Conservation (phyloP, 2,113 vertebrate genomes). For the Actenoides hombroni region DNA sequence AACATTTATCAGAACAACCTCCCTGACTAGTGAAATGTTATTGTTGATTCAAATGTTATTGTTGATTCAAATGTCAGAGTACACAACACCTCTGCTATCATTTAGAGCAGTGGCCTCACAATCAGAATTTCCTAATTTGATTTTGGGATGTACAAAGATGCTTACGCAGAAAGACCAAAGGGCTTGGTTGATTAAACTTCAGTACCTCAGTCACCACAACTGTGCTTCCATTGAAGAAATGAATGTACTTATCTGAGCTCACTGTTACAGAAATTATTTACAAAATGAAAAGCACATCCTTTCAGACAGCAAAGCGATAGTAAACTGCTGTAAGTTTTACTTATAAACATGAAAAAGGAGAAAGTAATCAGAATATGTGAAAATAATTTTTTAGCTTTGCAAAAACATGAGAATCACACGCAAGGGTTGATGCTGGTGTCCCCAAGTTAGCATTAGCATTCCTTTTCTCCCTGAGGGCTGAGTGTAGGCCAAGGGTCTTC, state of each 20-base stretch:
- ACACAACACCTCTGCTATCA: not conserved
- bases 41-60: fast-evolving
- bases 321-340: not conserved
- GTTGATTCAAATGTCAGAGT: not conserved
- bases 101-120: not conserved
- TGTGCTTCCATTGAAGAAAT: not conserved
- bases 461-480: not conserved
- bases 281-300: not conserved
- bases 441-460: not conserved
- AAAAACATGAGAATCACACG: not conserved
- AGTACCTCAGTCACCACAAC: too few relatives aligned
- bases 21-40: fast-evolving
- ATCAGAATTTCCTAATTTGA: not conserved
- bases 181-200: fast-evolving
- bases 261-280: not conserved
- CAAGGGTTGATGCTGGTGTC: not conserved
- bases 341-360: not conserved
- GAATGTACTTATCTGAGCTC: not conserved
- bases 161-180: not conserved
- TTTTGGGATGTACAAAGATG: not conserved
- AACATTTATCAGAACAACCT: not conserved
- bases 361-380: not conserved
- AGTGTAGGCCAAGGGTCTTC: not conserved
- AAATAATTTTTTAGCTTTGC: not conserved
- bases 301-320: not conserved